Conservation (phyloP, 2,888 invertebrate genomes). For the Prenolepis imparis region DNA sequence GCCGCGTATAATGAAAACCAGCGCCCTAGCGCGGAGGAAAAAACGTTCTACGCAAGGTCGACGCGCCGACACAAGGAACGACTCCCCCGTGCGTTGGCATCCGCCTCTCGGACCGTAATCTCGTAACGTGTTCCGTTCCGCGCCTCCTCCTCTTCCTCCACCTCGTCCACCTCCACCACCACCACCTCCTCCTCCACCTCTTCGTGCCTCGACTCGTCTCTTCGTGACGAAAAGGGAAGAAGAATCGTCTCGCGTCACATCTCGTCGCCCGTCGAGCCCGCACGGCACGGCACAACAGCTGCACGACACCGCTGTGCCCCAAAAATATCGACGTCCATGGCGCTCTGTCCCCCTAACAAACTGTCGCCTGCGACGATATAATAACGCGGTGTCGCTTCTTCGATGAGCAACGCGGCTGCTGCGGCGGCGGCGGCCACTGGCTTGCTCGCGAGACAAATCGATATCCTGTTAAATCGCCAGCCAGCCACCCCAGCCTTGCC, state of each 20-base stretch:
- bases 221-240: slow-evolving; percentile 38
- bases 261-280: slow-evolving; percentile 79
- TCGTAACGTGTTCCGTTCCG: background rate
- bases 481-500: slow-evolving; percentile 70
- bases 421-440: slow-evolving; percentile 76
- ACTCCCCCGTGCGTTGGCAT: background rate
- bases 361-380: slow-evolving; percentile 40
- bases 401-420: slow-evolving; percentile 13
- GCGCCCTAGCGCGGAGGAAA: background rate
- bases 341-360: slow-evolving; percentile 76
- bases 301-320: slow-evolving; percentile 80
- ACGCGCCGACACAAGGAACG: background rate
- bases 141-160: background rate
- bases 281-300: slow-evolving; percentile 76
- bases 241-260: slow-evolving; percentile 72
- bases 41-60: background rate
- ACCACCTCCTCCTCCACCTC: background rate
- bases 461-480: slow-evolving; percentile 84
- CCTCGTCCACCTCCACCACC: background rate
- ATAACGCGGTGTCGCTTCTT: too few relatives aligned
- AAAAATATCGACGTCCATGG: slow-evolving; percentile 86
- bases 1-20: background rate
- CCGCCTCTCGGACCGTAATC: background rate
- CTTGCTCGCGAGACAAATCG: slow-evolving; percentile 81
- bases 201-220: slow-evolving; percentile 22